These are phyloP conservation scores for Australoheros facetus DNA, from an alignment of 2,797 vertebrate species.

Conservation along the genomic window DNA sequence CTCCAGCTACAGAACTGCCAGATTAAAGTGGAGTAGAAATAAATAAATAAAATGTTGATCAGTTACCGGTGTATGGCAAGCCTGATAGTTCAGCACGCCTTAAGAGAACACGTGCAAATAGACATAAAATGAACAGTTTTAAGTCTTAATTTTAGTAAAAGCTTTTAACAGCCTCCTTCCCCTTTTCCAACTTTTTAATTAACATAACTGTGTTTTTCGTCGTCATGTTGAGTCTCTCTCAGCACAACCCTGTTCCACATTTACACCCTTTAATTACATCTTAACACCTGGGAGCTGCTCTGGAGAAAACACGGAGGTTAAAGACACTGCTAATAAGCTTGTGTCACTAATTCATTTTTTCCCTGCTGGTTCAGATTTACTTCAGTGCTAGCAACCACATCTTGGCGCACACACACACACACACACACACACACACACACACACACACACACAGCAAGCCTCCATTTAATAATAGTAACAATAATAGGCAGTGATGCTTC, in stretches of 20 bases:
- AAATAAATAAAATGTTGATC: no score
- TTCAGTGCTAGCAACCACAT: not conserved
- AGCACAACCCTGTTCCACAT: conserved; percentile 41
- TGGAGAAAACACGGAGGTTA: conserved; percentile 32
- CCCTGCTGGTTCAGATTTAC: not conserved
- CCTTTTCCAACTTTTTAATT: conserved; percentile 38
- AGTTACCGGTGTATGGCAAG: no score
- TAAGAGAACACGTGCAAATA: not conserved
- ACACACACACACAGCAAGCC: not conserved
- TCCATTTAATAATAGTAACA: not conserved
- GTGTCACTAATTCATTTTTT: conserved; percentile 15
- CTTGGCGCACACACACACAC: not conserved
- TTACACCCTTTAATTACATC: conserved; percentile 50
- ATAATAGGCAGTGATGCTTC: not conserved
- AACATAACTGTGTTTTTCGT: conserved; percentile 33
- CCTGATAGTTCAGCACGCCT: not conserved
- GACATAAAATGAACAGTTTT: not conserved
- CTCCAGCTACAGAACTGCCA: not conserved
- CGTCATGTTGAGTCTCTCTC: conserved; percentile 28
- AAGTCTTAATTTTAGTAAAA: not conserved
- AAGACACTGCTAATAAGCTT: conserved; percentile 15
- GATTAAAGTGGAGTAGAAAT: not conserved
- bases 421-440: not conserved
- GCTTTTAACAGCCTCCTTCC: conserved; percentile 9
- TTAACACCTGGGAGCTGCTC: conserved; percentile 55